Base-by-base conservation (phyloP, 2,888 invertebrate genomes). In the Periphyllus acericola region DNA sequence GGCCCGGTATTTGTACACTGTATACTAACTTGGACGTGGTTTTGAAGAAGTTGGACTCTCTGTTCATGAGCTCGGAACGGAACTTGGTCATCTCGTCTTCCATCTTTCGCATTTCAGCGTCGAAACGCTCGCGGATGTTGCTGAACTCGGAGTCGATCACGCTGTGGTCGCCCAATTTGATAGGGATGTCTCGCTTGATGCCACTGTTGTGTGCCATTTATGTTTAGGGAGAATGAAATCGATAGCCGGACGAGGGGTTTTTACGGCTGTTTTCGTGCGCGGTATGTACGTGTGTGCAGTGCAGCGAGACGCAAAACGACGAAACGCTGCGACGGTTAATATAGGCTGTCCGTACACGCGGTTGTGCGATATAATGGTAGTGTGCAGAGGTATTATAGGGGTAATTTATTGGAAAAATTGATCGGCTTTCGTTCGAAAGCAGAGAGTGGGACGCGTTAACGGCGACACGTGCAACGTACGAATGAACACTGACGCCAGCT, bases 71-170 rank as follows among this genome's bases (percentile, higher is more conserved):
- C 92, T 97, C 97, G 90, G 96, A 96, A 91, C 98, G 94, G 93
- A 98, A 98, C 93, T 96, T 95, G 92, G 96, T 95, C 98, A 98
- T 98, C 93, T 98, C 98, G 91, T 98, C 98, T 93, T 99, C 98
- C 97, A 99, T 98, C 93, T 98, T 97, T 91, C 96, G 94, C 98
- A 99, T 98, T 94, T 99, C 98, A 90, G 96, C 95, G 92, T 98
- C 98, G 92, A 98, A 98, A 90, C 97, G 94, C 92, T 98, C 98
- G 91, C 98, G 94, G 92, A 99, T 98, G 93, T 96, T 97, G 91
- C 96, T 96, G 93, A 98, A 98, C 93, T 98, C 98, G 90, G 96
- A 96, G 93, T 98, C 98, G 93, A 98, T 96, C 92, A 98, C 96
- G 93, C 96, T 97, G 93, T 97, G 97, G 92, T 98, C 97, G 91